Conservation (phyloP, 1,140 invertebrate species). For the Procambarus virginalis region DNA sequence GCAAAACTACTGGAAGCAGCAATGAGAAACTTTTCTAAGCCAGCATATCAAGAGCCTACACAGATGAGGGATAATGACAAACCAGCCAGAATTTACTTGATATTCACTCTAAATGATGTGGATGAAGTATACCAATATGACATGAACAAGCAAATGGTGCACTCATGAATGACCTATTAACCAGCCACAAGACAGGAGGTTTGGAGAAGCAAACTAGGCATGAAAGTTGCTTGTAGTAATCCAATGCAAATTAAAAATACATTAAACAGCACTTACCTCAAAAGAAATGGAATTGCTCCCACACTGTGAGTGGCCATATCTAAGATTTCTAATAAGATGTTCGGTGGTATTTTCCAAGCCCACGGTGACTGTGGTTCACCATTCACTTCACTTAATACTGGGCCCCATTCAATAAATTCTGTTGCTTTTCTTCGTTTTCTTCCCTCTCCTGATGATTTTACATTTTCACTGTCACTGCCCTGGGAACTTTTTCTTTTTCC, state of each 20-base stretch:
- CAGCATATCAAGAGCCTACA: too few species aligned
- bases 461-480: conserved; percentile 34
- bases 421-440: conserved; percentile 56
- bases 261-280: conserved; percentile 77
- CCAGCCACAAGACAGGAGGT: too few species aligned
- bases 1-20: too few species aligned
- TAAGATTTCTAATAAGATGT: conserved; percentile 83
- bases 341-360: conserved; percentile 79
- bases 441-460: conserved; percentile 32
- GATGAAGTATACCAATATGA: too few species aligned
- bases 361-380: conserved; percentile 77
- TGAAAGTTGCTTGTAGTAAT: not conserved
- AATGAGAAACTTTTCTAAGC: too few species aligned
- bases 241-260: not conserved
- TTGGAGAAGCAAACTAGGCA: too few species aligned
- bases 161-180: too few species aligned
- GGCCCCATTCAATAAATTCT: conserved; percentile 61
- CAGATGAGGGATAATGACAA: too few species aligned
- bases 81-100: too few species aligned
- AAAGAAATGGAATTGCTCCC: conserved; percentile 83
- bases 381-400: conserved; percentile 73
- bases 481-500: conserved; percentile 67
- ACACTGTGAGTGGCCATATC: conserved; percentile 78
- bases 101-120: too few species aligned
- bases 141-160: too few species aligned